Conservation (phyloP, 2,113 vertebrate genomes). For the Colaptes auratus region DNA sequence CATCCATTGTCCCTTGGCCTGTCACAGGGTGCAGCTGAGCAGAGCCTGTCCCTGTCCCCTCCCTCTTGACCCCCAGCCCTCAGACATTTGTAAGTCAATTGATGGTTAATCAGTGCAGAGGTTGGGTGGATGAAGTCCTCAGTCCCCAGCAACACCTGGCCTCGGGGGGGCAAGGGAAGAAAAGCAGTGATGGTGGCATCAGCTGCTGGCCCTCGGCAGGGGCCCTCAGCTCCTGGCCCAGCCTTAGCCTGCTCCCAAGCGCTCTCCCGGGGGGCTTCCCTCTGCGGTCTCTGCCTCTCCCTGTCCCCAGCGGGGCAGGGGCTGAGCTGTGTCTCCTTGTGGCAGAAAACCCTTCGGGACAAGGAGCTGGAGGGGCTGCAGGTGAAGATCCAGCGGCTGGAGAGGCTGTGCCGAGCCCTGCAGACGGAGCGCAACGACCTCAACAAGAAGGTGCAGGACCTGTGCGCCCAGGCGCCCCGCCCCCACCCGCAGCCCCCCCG, state of each 20-base stretch:
- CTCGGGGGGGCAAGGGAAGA: not conserved
- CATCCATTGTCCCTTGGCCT: too few relatives aligned
- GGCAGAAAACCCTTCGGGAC: constrained; percentile 91
- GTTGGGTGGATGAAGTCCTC: too few relatives aligned
- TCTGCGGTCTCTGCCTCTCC: too few relatives aligned
- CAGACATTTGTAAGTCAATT: too few relatives aligned
- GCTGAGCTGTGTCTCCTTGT: not conserved
- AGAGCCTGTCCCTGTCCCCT: too few relatives aligned
- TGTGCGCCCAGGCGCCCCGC: constrained; percentile 71
- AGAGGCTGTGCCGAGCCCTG: constrained; percentile 93
- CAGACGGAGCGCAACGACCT: constrained; percentile 96
- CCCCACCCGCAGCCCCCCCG: not conserved
- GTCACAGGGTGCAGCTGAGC: too few relatives aligned
- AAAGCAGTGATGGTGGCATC: not conserved
- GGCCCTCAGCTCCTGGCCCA: too few relatives aligned
- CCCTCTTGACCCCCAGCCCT: too few relatives aligned
- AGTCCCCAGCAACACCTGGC: not conserved
- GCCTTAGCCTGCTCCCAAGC: not conserved
- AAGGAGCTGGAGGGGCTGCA: constrained; percentile 93
- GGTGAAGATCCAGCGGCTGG: constrained; percentile 92
- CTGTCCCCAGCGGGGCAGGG: not conserved
- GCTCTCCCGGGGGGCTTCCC: not conserved
- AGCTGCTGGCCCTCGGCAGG: too few relatives aligned
- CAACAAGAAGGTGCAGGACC: constrained; percentile 93
- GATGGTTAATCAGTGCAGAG: too few relatives aligned